Conservation (phyloP, 2,888 invertebrate genomes). For the Plagodis pulveraria region DNA sequence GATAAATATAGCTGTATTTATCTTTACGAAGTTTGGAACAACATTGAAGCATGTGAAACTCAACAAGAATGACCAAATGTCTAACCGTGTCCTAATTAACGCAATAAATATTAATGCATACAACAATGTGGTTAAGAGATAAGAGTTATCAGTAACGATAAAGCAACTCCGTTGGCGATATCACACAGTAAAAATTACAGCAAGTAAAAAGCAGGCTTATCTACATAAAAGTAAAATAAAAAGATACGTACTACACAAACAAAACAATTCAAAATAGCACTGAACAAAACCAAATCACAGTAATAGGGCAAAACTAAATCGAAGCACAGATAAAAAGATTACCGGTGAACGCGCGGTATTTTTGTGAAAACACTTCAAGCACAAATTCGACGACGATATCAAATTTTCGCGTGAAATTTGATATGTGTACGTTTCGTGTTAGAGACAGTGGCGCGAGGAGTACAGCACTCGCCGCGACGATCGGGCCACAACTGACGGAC, state of each 20-base stretch:
- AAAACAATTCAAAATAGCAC: slow-evolving; percentile 67
- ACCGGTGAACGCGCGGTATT: slow-evolving; percentile 65
- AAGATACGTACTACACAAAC: slow-evolving; percentile 66
- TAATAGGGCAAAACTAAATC: slow-evolving; percentile 58
- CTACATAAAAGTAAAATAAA: slow-evolving; percentile 44
- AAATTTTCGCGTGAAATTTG: slow-evolving; percentile 83
- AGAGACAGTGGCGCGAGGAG: slow-evolving; percentile 48
- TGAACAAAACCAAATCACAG: slow-evolving; percentile 68
- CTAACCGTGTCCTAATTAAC: slow-evolving; percentile 49
- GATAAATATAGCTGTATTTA: no score
- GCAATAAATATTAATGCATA: slow-evolving; percentile 60
- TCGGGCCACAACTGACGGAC: slow-evolving; percentile 79
- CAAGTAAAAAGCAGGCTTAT: slow-evolving; percentile 41
- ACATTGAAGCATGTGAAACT: not conserved
- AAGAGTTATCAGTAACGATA: slow-evolving; percentile 76
- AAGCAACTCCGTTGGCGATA: slow-evolving; percentile 77
- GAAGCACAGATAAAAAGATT: slow-evolving; percentile 60
- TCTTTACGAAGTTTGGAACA: not conserved
- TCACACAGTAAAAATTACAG: slow-evolving; percentile 55
- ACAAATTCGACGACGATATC: slow-evolving; percentile 80
- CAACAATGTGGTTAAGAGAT: slow-evolving; percentile 60
- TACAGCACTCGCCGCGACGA: slow-evolving; percentile 65
- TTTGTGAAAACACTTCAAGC: slow-evolving; percentile 64
- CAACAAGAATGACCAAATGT: slow-evolving; percentile 7
- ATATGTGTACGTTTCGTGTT: slow-evolving; percentile 70